Conservation (phyloP, 1,140 invertebrate genomes). For the Macrobrachium rosenbergii region DNA sequence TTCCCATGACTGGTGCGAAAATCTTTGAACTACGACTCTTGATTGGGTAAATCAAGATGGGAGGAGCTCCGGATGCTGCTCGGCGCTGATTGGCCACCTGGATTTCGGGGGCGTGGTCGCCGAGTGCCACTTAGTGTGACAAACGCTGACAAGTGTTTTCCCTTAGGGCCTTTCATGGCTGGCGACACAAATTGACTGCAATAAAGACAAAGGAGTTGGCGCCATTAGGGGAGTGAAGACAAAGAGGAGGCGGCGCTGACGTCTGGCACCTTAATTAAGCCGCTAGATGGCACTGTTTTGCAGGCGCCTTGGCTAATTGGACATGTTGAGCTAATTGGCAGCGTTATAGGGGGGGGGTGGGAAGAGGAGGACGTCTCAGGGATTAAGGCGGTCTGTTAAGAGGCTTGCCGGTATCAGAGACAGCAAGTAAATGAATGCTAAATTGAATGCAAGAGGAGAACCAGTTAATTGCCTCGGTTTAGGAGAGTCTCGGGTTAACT, state of each 20-base stretch:
- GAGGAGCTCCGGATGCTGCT: conserved; percentile 19
- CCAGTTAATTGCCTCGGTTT: conserved; percentile 20
- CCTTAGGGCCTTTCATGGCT: conserved; percentile 62
- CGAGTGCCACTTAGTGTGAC: conserved; percentile 62
- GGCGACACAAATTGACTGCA: conserved; percentile 65
- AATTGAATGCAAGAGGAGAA: conserved; percentile 61
- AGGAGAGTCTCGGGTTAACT: conserved; percentile 1
- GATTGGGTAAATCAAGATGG: conserved; percentile 54
- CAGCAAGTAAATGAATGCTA: conserved; percentile 59
- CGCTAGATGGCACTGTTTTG: conserved; percentile 62
- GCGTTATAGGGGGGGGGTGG: not conserved
- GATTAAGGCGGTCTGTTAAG: conserved; percentile 49
- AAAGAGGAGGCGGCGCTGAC: conserved; percentile 63
- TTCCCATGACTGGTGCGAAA: conserved; percentile 48
- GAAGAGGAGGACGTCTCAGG: not conserved
- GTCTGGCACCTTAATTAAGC: conserved; percentile 63
- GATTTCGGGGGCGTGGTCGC: conserved; percentile 31
- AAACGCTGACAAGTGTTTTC: conserved; percentile 65
- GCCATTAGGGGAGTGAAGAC: conserved; percentile 63
- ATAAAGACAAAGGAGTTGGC: conserved; percentile 64
- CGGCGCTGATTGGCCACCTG: conserved; percentile 19
- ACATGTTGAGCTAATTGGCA: conserved; percentile 52
- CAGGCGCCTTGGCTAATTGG: conserved; percentile 58
- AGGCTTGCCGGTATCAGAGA: conserved; percentile 61
- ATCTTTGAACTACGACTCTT: conserved; percentile 49